Evolutionary conservation across 2,797 vertebrate species (phyloP), one percentile per base, ranked within the genome.

Genomic region (Poeciliopsis paucimaculata): DNA sequence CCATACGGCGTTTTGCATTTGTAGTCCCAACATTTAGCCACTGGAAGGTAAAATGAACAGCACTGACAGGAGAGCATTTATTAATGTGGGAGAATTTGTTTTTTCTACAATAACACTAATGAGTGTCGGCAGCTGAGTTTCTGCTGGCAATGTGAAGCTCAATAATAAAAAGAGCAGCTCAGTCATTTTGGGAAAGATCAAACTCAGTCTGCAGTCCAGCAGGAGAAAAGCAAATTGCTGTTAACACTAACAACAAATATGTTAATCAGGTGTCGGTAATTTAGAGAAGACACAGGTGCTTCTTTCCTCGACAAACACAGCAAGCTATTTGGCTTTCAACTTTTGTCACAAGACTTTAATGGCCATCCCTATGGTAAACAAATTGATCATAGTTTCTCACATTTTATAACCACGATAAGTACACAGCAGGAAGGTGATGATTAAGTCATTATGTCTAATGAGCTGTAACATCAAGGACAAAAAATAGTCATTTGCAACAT

Each of bases 111-210:
- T 20, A 47, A n/a, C 43, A 15, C 43, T 46, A 41, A 71, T 45
- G 43, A 72, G 26, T 16, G 26, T 46, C 41, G 13, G 43, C n/a
- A 46, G 11, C 7, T 2, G 20, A 39, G 31, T 23, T 41, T 62
- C 55, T 34, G 45, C 60, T 46, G 45, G 60, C 16, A 55, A 46
- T 75, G 41, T 60, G 26, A 41, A 20, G 8, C 16, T 60, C 53
- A 41, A 41, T n/a, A 26, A 75, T 43, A 26, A 28, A 7, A 57
- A 23, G 73, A 75, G 41, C 39, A 60, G 36, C 41, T 23, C 41
- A 20, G 53, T 41, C 55, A 47, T 62, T 62, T 76, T 45, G 45
- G 28, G 13, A 64, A 76, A 64, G 8, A 76, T n/a, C 57, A 64
- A 62, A 47, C 28, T 46, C 28, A 49, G 28, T 28, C 71, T 31